Evolutionary conservation across 2,888 invertebrate genomes (phyloP).

Genomic region (Dicyrtoma fusca): DNA sequence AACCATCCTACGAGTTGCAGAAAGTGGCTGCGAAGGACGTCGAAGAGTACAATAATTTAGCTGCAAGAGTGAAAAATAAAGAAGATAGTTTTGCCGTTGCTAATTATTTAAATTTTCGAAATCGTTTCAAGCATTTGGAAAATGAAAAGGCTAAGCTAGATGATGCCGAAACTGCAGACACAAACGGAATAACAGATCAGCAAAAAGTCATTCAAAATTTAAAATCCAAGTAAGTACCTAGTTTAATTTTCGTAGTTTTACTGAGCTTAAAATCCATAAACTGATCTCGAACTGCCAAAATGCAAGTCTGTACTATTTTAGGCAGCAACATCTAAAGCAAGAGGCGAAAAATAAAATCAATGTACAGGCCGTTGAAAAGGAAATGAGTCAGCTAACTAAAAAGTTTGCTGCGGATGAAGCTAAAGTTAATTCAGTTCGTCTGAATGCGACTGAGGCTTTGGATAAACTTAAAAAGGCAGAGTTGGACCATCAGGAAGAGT

Average conservation of each 20-base stretch:
- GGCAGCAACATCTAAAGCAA: constrained; percentile 66
- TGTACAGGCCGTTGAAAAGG: constrained; percentile 68
- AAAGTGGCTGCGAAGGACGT: constrained; percentile 38
- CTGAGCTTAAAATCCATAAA: too few relatives aligned
- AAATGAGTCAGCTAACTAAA: constrained; percentile 69
- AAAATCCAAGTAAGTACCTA: constrained; percentile 25
- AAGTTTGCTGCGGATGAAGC: constrained; percentile 70
- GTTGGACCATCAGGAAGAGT: constrained; percentile 70
- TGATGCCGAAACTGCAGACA: constrained; percentile 40
- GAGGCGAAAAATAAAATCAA: constrained; percentile 66
- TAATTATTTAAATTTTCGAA: constrained; percentile 26
- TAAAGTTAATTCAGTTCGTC: constrained; percentile 57
- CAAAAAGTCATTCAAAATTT: constrained; percentile 62
- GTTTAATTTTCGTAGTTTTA: background rate
- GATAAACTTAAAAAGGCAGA: constrained; percentile 68
- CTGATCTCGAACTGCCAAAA: too few relatives aligned
- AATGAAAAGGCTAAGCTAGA: constrained; percentile 76
- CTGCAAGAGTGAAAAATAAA: constrained; percentile 30
- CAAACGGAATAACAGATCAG: constrained; percentile 64
- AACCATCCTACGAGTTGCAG: constrained; percentile 79
- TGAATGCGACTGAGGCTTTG: constrained; percentile 61
- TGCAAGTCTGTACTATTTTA: constrained; percentile 24
- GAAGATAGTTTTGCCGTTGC: constrained; percentile 30
- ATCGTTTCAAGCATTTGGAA: constrained; percentile 71
- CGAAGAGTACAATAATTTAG: constrained; percentile 44